Evolutionary conservation across 2,888 invertebrate species (phyloP), one percentile per base, ranked within the genome.

Genomic region (Melinaea menophilus): DNA sequence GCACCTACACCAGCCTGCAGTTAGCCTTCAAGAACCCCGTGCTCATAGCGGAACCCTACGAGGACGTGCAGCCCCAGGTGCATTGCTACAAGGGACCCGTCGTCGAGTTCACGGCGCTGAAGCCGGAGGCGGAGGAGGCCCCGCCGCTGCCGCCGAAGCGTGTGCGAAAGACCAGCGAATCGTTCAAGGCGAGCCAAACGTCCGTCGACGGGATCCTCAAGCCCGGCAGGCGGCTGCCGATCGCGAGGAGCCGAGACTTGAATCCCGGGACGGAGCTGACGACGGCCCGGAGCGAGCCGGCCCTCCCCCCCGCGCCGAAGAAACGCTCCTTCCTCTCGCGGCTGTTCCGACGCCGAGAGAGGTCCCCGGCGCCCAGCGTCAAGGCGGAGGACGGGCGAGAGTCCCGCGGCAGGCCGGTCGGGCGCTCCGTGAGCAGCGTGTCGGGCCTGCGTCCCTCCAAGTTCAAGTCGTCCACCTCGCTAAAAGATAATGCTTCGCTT

Each of bases 101-200:
- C 56, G 91, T 92, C n/a, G 88, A 91, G 77, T 85, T 88, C 74
- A 79, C 88, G 12, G 84, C 90, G 0, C 78, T 92, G 0, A 92
- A 92, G 73, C 88, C 92, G 37, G 93, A 93, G 41, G 85, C 88
- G 2, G 92, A 92, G 58, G 92, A 92, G 65, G 88, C 95, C 55
- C 96, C 96, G 1, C 96, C 96, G 0, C 75, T 96, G 63, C 96
- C 96, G 0, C 97, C 97, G 0, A 97, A 96, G 78, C 93, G 96
- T 58, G 88, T 93, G 2, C 93, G 94, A 60, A 94, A 94, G 69
- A 84, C 91, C 34, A 71, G 81, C 4, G 89, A 88, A 65, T 78
- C 80, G 1, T 83, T 90, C 71, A 88, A 77, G 72, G 84, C 79
- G 22, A 91, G 87, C 56, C 89, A 88, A 62, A 87, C 86, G 0